Base-by-base conservation (phyloP, 2,888 invertebrate species). In the Eurytoma californica region DNA sequence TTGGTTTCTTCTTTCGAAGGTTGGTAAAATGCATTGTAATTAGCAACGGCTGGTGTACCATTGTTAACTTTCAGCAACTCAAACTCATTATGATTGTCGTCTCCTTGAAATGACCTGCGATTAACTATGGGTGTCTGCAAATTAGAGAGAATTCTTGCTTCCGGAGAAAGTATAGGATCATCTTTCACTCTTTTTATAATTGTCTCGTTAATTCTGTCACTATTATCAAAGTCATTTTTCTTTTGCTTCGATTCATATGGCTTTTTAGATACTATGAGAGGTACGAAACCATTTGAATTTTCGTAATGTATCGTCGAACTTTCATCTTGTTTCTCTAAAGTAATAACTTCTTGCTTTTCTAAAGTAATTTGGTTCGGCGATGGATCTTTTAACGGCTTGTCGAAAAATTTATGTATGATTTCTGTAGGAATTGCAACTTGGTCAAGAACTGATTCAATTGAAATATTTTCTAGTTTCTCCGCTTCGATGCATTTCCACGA, bases 51-150 rank as follows among this genome's bases (percentile, higher is more conserved):
- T 0, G 90, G 89, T 0, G 89, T 90, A 51, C 88, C 83, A 65
- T 89, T 88, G 16, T 82, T 86, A 24, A 90, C 88, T 81, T 89
- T 90, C 3, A 90, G 83, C 47, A 90, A 70, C 75, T 90, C 90
- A 73, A 90, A 88, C 18, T 88, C 88, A 77, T 86, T 87, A 39
- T 83, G 85, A 3, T 79, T 82, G 3, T 83, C 84, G 55, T 85
- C 85, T 12, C 82, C 69, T 65, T 87, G 84, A 75, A 87, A 89
- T 0, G 87, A 88, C 58, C 90, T 82, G 0, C 90, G 86, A 80
- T 87, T 84, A 14, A 84, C 79, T 5, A 68, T 77, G 13, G 85
- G 78, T 30, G 81, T 82, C 1, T 85, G 85, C 0, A 86, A 73
- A 77, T 85, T 88, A 2, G 88, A 70, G 5, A 88, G 83, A 28